phyloP scores from a whole-genome alignment of 1,140 invertebrate genomes.

The Euwallacea fornicatus region DNA sequence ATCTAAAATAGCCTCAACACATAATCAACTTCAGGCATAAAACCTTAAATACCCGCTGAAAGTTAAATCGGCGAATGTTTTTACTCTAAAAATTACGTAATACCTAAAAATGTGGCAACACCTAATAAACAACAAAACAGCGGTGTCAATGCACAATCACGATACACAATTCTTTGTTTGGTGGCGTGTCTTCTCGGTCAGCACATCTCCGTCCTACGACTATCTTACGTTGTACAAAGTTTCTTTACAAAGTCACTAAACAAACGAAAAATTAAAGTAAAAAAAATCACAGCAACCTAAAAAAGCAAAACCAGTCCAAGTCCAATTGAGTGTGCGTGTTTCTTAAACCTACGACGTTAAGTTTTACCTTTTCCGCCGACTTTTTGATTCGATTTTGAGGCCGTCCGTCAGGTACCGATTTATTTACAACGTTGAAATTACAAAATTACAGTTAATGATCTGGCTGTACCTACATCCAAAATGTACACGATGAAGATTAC shows the following conservation, averaged over 20 bases:
- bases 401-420: constrained; percentile 44
- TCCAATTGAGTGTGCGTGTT: constrained; percentile 18
- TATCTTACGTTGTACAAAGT: background rate
- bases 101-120: too few relatives aligned
- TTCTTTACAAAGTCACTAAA: background rate
- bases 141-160: too few relatives aligned
- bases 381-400: constrained; percentile 36
- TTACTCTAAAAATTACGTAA: too few relatives aligned
- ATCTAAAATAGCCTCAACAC: too few relatives aligned
- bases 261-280: background rate
- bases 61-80: too few relatives aligned
- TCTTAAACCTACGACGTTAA: background rate
- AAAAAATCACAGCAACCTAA: constrained; percentile 3
- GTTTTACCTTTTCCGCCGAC: background rate
- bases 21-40: too few relatives aligned
- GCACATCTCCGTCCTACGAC: too few relatives aligned
- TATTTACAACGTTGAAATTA: constrained; percentile 17
- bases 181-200: too few relatives aligned
- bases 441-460: constrained; percentile 13
- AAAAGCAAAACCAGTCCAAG: background rate
- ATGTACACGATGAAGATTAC: constrained; percentile 30
- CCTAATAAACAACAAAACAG: too few relatives aligned
- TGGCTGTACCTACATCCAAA: constrained; percentile 33
- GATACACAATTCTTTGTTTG: too few relatives aligned
- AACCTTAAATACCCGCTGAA: too few relatives aligned